phyloP scores from a whole-genome alignment of 2,888 invertebrate genomes.

The Herminia tarsipennalis region DNA sequence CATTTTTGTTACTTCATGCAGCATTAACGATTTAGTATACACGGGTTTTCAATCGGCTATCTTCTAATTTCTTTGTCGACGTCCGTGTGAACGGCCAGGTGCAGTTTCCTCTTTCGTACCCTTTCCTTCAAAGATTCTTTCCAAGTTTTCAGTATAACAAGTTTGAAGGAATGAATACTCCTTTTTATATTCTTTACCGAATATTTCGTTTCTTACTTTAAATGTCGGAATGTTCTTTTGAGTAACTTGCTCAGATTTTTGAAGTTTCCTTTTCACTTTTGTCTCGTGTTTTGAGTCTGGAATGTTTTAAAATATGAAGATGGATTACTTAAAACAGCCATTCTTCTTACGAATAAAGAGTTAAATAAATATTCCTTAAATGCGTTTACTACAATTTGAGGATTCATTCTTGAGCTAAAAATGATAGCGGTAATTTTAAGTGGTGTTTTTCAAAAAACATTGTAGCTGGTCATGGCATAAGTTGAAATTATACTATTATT shows the following conservation, averaged over 20 bases:
- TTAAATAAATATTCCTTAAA: no score
- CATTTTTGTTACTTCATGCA: background rate
- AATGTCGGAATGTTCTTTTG: slow-evolving; percentile 46
- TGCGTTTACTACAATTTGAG: no score
- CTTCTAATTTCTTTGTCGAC: slow-evolving; percentile 46
- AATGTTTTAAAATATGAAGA: slow-evolving; percentile 1
- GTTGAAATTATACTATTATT: no score
- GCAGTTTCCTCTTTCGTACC: slow-evolving; percentile 47
- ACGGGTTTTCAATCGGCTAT: slow-evolving; percentile 55
- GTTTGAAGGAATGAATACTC: slow-evolving; percentile 52
- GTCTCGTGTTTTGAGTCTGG: slow-evolving; percentile 13
- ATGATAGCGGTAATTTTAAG: no score
- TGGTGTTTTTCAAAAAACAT: no score
- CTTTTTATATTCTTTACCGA: slow-evolving; percentile 45
- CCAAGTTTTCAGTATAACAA: slow-evolving; percentile 53
- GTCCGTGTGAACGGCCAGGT: slow-evolving; percentile 58
- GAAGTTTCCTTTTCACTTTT: slow-evolving; percentile 10
- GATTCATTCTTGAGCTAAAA: no score
- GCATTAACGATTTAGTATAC: slow-evolving; percentile 25
- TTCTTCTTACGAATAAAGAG: background rate
- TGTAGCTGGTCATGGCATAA: no score
- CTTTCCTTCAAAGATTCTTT: slow-evolving; percentile 61
- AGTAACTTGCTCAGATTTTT: slow-evolving; percentile 35
- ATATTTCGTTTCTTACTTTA: slow-evolving; percentile 47
- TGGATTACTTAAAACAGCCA: no score